Evolutionary conservation across 2,797 vertebrate genomes (phyloP).

Genomic region (Phylloscopus collybita): DNA sequence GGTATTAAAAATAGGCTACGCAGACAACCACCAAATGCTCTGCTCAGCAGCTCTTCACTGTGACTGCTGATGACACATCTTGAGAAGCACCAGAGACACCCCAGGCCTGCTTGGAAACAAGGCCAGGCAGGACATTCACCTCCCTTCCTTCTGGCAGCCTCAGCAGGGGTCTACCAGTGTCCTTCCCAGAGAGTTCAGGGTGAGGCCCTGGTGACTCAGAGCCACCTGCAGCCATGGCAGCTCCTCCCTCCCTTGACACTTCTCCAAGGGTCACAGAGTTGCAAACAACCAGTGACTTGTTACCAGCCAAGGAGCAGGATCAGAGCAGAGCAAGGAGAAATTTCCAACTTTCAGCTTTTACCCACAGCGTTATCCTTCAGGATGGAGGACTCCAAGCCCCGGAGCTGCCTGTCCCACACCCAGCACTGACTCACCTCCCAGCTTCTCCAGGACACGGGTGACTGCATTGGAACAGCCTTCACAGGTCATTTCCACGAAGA

Average conservation of each 20-base stretch:
- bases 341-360: background rate
- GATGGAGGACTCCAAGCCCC: background rate
- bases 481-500: constrained; percentile 95
- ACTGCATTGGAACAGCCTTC: constrained; percentile 92
- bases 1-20: background rate
- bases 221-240: background rate
- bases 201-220: background rate
- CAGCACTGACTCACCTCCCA: constrained; percentile 82
- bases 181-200: background rate
- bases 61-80: background rate
- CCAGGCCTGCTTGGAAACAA: background rate
- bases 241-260: background rate
- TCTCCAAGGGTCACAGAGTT: background rate
- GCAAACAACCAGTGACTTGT: background rate
- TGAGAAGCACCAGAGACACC: background rate
- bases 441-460: constrained; percentile 87
- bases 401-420: background rate
- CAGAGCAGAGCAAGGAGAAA: background rate
- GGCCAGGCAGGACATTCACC: background rate
- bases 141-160: background rate
- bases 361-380: background rate
- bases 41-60: constrained; percentile 15
- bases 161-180: background rate
- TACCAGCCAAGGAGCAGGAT: background rate
- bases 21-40: background rate